These are phyloP conservation scores for Eufriesea mexicana DNA, from an alignment of 1,140 invertebrate species.

Conservation along the genomic window DNA sequence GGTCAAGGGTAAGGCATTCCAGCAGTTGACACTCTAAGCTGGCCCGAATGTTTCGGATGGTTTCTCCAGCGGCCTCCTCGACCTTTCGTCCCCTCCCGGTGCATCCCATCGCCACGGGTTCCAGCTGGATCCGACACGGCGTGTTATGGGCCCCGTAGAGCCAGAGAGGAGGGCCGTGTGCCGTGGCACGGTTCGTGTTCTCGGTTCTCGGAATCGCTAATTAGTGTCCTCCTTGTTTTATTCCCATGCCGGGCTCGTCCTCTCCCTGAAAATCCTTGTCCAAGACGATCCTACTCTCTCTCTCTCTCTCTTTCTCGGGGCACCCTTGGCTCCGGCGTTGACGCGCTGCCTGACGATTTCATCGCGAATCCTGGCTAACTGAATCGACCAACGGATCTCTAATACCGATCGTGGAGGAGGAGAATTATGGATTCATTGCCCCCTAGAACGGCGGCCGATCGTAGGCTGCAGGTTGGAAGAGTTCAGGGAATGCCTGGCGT, in stretches of 20 bases:
- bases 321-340: slow-evolving; percentile 58
- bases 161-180: slow-evolving; percentile 40
- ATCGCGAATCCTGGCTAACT: neutral
- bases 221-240: slow-evolving; percentile 78
- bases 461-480: neutral
- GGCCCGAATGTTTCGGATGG: slow-evolving; percentile 71
- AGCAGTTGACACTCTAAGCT: slow-evolving; percentile 71
- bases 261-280: slow-evolving; percentile 73
- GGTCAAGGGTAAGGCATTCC: slow-evolving; percentile 75
- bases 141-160: slow-evolving; percentile 47
- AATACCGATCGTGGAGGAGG: neutral
- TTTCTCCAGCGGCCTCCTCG: slow-evolving; percentile 64
- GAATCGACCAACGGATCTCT: neutral
- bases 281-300: slow-evolving; percentile 26
- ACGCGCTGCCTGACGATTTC: slow-evolving; percentile 72
- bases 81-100: slow-evolving; percentile 58
- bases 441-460: neutral
- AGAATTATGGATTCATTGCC: neutral
- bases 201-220: slow-evolving; percentile 78
- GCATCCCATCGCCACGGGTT: slow-evolving; percentile 50
- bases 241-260: slow-evolving; percentile 68
- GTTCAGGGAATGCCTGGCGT: slow-evolving; percentile 34
- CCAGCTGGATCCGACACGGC: slow-evolving; percentile 61
- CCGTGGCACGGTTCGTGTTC: slow-evolving; percentile 72
- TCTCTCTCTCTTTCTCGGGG: no score